phyloP scores from a whole-genome alignment of 1,140 invertebrate genomes.

The Drosophila nigrodunni region DNA sequence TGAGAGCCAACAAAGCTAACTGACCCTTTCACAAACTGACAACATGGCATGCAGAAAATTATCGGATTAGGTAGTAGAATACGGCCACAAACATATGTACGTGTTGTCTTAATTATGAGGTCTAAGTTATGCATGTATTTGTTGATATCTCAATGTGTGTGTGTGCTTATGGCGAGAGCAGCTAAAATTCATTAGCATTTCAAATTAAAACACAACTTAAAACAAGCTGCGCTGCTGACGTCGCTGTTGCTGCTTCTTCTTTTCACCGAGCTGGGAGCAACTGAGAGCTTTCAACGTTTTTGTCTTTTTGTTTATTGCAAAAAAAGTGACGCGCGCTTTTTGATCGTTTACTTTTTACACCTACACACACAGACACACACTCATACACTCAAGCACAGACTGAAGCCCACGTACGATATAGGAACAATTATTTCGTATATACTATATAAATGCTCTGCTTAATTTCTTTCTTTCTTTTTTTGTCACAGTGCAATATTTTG shows the following conservation, averaged over 20 bases:
- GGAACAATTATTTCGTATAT: conserved; percentile 17
- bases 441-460: conserved; percentile 42
- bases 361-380: conserved; percentile 41
- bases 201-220: conserved; percentile 59
- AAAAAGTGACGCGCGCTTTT: conserved; percentile 59
- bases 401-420: conserved; percentile 45
- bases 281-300: conserved; percentile 41
- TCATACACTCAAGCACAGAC: background rate
- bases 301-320: conserved; percentile 41
- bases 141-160: background rate
- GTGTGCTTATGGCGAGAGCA: conserved; percentile 17
- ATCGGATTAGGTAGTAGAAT: conserved; percentile 16
- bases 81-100: conserved; percentile 5
- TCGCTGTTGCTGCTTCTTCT: conserved; percentile 14
- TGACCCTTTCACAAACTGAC: conserved; percentile 55
- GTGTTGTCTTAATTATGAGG: conserved; percentile 56
- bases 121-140: conserved; percentile 1
- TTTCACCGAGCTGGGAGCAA: conserved; percentile 34
- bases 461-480: conserved; percentile 21
- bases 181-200: conserved; percentile 72
- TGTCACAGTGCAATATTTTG: conserved; percentile 53
- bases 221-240: conserved; percentile 43
- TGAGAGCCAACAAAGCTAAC: conserved; percentile 51
- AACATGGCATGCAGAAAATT: conserved; percentile 19
- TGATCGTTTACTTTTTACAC: conserved; percentile 60